These are phyloP conservation scores for Apamea sordens DNA, from an alignment of 2,888 invertebrate species.

Conservation along the genomic window DNA sequence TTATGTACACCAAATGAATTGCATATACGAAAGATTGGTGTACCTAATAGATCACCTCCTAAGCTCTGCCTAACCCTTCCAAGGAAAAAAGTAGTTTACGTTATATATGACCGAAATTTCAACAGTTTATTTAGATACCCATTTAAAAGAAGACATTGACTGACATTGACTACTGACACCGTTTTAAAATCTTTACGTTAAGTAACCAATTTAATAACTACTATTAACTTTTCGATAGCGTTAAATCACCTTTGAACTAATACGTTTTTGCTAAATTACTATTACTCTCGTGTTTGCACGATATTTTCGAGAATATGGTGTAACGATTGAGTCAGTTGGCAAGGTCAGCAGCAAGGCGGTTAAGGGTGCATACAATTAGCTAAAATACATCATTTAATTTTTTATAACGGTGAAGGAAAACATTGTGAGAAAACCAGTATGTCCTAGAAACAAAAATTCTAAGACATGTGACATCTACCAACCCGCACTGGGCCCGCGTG, in stretches of 20 bases:
- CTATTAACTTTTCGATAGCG: slow-evolving; percentile 38
- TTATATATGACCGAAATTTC: slow-evolving; percentile 15
- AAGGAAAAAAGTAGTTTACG: neutral
- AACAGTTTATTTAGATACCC: slow-evolving; percentile 32
- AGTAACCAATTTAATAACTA: slow-evolving; percentile 49
- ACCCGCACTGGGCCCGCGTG: neutral
- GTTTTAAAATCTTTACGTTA: slow-evolving; percentile 25
- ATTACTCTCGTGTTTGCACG: slow-evolving; percentile 43
- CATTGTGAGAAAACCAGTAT: neutral
- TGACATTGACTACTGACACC: slow-evolving; percentile 50
- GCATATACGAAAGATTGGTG: neutral
- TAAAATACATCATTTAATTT: neutral
- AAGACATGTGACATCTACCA: neutral
- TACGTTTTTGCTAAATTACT: slow-evolving; percentile 38
- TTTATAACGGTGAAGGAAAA: neutral
- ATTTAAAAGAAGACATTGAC: slow-evolving; percentile 40
- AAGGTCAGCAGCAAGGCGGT: slow-evolving; percentile 12
- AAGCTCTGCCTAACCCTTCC: neutral
- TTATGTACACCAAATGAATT: neutral
- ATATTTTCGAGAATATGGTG: slow-evolving; percentile 33
- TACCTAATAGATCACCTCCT: neutral
- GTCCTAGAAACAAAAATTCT: neutral
- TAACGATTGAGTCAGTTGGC: slow-evolving; percentile 24
- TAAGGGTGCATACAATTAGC: neutral
- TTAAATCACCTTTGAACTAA: slow-evolving; percentile 55